Evolutionary conservation across 2,888 invertebrate species (phyloP).

Genomic region (Parnassius apollo): DNA sequence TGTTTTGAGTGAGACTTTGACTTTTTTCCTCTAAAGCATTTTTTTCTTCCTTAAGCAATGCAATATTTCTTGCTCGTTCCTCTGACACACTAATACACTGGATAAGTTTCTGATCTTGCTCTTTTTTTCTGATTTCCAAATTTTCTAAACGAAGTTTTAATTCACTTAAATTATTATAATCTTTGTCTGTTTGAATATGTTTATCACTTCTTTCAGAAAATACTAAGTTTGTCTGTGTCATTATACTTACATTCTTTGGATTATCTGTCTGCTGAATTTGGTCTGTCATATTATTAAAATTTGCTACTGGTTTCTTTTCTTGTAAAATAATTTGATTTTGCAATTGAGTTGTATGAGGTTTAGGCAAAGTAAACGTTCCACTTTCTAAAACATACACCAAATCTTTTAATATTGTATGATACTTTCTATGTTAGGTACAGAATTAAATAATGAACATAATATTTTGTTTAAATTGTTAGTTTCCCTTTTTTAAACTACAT

Average conservation of each 20-base stretch:
- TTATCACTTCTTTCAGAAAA: constrained; percentile 37
- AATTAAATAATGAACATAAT: no score
- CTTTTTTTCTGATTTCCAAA: constrained; percentile 44
- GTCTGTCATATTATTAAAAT: constrained; percentile 15
- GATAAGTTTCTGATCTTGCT: constrained; percentile 52
- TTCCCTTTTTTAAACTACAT: no score
- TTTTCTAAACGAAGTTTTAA: constrained; percentile 40
- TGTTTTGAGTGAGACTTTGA: constrained; percentile 47
- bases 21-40: constrained; percentile 52
- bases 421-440: no score
- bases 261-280: constrained; percentile 27
- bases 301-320: constrained; percentile 12
- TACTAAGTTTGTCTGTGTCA: constrained; percentile 50
- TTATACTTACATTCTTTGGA: constrained; percentile 35
- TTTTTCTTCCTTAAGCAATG: constrained; percentile 60
- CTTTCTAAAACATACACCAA: constrained; percentile 49
- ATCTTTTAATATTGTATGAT: background rate
- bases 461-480: no score
- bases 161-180: constrained; percentile 35
- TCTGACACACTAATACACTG: constrained; percentile 38
- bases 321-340: constrained; percentile 10
- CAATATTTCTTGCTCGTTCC: constrained; percentile 56
- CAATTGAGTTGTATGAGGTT: constrained; percentile 37
- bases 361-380: constrained; percentile 56
- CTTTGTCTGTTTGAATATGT: constrained; percentile 54